Evolutionary conservation across 2,797 vertebrate species (phyloP).

Genomic region (Manis crassicaudata): DNA sequence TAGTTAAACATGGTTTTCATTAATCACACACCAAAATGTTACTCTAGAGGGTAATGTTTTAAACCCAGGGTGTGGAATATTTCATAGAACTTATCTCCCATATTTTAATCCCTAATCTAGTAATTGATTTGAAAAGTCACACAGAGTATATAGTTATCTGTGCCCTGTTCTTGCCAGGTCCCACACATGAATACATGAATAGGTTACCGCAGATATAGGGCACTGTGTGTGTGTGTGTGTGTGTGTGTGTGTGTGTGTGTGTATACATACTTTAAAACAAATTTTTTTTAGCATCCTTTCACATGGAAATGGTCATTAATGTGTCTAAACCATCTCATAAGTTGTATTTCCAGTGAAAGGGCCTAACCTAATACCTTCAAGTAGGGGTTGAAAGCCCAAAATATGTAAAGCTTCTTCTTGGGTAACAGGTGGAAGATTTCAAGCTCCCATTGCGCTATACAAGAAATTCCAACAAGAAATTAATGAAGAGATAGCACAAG

Average conservation of each 20-base stretch:
- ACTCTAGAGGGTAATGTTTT: conserved; percentile 51
- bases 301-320: conserved; percentile 98
- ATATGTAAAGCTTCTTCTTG: conserved; percentile 98
- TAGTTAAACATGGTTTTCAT: neutral
- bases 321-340: conserved; percentile 98
- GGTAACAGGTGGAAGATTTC: conserved; percentile 96
- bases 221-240: too few relatives aligned
- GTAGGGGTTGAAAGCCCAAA: conserved; percentile 97
- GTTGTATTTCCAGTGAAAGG: conserved; percentile 99
- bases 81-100: conserved; percentile 52
- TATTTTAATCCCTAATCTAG: conserved; percentile 27
- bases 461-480: conserved; percentile 99
- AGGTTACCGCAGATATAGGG: too few relatives aligned
- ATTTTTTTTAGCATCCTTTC: conserved; percentile 90
- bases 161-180: too few relatives aligned
- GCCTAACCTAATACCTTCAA: conserved; percentile 99
- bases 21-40: conserved; percentile 48
- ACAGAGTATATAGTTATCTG: neutral
- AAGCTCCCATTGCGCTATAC: conserved; percentile 96
- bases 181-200: too few relatives aligned
- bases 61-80: conserved; percentile 41
- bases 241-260: too few relatives aligned
- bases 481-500: conserved; percentile 98
- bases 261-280: too few relatives aligned
- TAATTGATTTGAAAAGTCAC: conserved; percentile 42